Evolutionary conservation across 2,888 invertebrate species (phyloP), one percentile per base, ranked within the genome.

Genomic region (Mythimna impura): DNA sequence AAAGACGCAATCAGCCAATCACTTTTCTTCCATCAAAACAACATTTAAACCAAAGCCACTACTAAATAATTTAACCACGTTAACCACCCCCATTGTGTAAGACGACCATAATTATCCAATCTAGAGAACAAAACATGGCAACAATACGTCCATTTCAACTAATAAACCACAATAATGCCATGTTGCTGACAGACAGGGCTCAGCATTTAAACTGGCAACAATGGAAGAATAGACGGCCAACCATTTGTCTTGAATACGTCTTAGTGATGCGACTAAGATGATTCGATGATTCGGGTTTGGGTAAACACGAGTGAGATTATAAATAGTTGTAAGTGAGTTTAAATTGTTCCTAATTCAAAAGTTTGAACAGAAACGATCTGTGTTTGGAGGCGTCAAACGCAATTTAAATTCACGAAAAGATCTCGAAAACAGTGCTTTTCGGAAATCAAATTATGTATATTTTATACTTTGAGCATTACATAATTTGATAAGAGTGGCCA

Each of bases 131-230:
- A 86, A 81, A 87, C 86, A 80, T 66, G 62, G 36, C 58, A 81
- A 85, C 86, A 87, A 87, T 82, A 76, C 80, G 70, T 73, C 77
- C 78, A 82, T 82, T 80, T 80, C 52, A 71, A 78, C 76, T 78
- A 85, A 85, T 84, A 85, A 80, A 80, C 69, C 73, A 71, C 72
- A 73, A 69, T 81, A 76, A 58, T 71, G 69, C 78, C 66, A 66
- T 80, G 85, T 61, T 72, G 40, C 67, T 79, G 85, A 85, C 86
- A 88, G 86, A 73, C 79, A 76, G 65, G 69, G 71, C 83, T 84
- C 81, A 86, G 81, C 86, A 84, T 85, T 87, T 86, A 86, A 84
- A 84, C 78, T 70, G 40, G 72, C 63, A 85, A 82, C 81, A 81
- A 79, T 71, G 64, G 81, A 78, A 71, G 85, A 86, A 84, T 82